Evolutionary conservation across 2,888 invertebrate species (phyloP), one percentile per base, ranked within the genome.

Genomic region (Dioctria linearis): DNA sequence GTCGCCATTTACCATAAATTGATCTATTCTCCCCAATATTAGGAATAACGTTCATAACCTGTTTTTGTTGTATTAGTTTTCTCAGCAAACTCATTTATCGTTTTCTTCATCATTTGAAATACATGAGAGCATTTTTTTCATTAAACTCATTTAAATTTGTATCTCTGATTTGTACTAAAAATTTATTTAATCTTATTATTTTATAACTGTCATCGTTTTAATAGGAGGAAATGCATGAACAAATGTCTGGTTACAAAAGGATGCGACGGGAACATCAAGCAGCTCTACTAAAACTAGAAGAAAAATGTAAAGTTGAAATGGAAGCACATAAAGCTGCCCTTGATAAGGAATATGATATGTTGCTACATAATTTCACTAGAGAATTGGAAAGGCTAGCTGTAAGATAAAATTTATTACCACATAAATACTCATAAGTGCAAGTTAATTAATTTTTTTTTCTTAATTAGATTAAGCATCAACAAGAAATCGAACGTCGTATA

Each of bases 181-280:
- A 40, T 66, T 49, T 42, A n/a, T 37, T 61, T 54, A 25, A 25
- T 25, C 25, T 25, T 25, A 25, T 25, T 25, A 25, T 25, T 25
- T 25, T 25, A 25, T 25, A 25, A 25, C 25, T 25, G 51, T n/a
- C 13, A 73, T 78, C 8, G 71, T 78, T 25, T 49, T 80, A 84
- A 57, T 80, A 88, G 88, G 96, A 98, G 91, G 98, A 98, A 90
- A 97, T 98, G 95, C 96, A 98, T 90, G 99, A 99, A 89, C 99
- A 99, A 91, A 98, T 98, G 97, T 95, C 97, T 78, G 98, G 98
- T 39, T 98, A 98, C 90, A 99, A 99, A 90, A 93, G 99, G 83
- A 97, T 99, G 96, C 92, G 99, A 83, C 93, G 98, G 83, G 97
- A 98, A 88, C 99, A 99, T 90, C 99, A 99, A 90, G 96, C 97